Evolutionary conservation across 2,113 vertebrate species (phyloP).

Genomic region (Strix uralensis): DNA sequence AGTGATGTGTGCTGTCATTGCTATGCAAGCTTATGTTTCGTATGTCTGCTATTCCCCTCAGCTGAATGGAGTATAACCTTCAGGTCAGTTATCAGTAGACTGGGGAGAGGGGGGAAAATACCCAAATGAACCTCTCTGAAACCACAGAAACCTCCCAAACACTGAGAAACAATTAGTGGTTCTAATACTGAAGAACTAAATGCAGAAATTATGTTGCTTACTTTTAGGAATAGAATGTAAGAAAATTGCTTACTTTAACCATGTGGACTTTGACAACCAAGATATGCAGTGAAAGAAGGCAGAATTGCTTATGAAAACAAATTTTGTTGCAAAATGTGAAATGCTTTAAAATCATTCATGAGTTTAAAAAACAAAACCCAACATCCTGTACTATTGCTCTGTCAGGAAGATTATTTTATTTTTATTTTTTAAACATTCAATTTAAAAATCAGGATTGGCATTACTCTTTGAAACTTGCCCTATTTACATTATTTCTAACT

Average conservation of each 20-base stretch:
- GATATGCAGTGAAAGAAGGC: background rate
- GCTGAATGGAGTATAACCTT: background rate
- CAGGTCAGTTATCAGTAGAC: background rate
- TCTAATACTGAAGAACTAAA: background rate
- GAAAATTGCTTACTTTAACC: background rate
- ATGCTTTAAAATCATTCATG: background rate
- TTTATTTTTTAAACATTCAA: background rate
- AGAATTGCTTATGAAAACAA: background rate
- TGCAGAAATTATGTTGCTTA: background rate
- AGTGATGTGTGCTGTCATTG: background rate
- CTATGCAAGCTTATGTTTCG: background rate
- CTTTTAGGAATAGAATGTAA: background rate
- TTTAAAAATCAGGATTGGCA: background rate
- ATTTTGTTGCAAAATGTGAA: background rate
- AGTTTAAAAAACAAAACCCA: background rate
- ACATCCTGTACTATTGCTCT: background rate
- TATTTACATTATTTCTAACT: background rate
- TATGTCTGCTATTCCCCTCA: background rate
- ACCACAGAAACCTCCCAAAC: background rate
- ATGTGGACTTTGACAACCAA: background rate
- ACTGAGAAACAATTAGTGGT: background rate
- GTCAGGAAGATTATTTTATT: background rate
- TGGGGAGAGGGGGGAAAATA: rapidly evolving
- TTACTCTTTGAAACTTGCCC: background rate
- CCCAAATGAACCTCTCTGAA: background rate